Base-by-base conservation (phyloP, 2,888 invertebrate species). In the Heliconius cydno region DNA sequence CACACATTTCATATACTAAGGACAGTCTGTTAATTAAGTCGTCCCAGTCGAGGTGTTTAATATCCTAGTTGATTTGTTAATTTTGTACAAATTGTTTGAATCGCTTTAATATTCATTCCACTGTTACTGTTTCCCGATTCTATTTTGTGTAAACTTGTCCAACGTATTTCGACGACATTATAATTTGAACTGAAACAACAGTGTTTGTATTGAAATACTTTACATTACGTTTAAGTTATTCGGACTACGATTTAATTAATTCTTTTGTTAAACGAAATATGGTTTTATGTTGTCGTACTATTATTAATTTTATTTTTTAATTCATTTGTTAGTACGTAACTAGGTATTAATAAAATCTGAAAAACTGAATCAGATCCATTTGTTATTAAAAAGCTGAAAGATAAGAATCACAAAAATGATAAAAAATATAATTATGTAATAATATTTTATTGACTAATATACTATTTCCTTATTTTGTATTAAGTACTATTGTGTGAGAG, bases 21-120 rank as follows among this genome's bases (percentile, higher is more conserved):
- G 38, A 13, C 63, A 63, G 77, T 71, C 89, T 90, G 92, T 90
- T 93, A 93, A 93, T 93, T 93, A 93, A 92, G 92, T 89, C 88
- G 86, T 83, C 84, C 87, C 87, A 65, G 86, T 88, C 86, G 90
- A 90, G 90, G 90, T 91, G 89, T 88, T 90, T 90, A 90, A 90
- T 90, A 91, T 89, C 85, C 87, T 87, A 90, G 90, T 89, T 89
- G 88, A 90, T 91, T 91, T 90, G 91, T 90, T 90, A 88, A 91
- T 91, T 90, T 90, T 86, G 86, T 84, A 85, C 86, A 85, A 86
- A 86, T 82, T 80, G 81, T 78, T 81, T 65, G n/a, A 76, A 70
- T 77, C 15, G 67, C 68, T 63, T 75, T 63, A 75, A 79, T 68
- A 75, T 75, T 65, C 41, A 41, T 66, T 75, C 65, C 28, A 66